Evolutionary conservation across 2,113 vertebrate genomes (phyloP).

Genomic region (Oryzias curvinotus): DNA sequence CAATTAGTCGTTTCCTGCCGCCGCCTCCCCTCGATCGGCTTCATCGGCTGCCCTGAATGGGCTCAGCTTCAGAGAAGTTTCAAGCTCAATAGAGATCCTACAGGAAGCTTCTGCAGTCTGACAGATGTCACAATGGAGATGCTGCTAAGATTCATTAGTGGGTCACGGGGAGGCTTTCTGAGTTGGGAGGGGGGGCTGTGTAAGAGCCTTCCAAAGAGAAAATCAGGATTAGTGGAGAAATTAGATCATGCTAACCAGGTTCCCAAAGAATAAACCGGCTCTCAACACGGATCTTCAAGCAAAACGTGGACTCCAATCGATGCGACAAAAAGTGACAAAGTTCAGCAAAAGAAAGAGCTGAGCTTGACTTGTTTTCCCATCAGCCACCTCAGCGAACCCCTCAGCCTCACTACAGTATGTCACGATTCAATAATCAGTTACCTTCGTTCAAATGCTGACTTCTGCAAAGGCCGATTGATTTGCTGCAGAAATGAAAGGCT

Average conservation of each 20-base stretch:
- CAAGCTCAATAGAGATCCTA: conserved; percentile 11
- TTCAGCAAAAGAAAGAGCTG: conserved; percentile 28
- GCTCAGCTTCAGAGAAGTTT: conserved; percentile 1
- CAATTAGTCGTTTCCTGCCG: conserved; percentile 48
- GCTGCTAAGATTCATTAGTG: conserved; percentile 9
- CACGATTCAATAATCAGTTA: conserved; percentile 63
- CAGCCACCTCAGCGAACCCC: conserved; percentile 7
- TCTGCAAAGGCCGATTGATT: conserved; percentile 68
- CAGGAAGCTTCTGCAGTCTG: not conserved
- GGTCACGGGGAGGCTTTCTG: not conserved
- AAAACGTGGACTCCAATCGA: not conserved
- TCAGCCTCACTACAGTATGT: conserved; percentile 39
- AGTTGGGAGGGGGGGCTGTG: conserved; percentile 7
- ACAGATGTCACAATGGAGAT: conserved; percentile 15
- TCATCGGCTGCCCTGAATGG: conserved; percentile 40
- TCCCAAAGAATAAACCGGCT: conserved; percentile 27
- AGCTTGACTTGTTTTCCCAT: conserved; percentile 21
- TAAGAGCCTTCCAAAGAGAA: conserved; percentile 33
- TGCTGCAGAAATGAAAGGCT: conserved; percentile 63
- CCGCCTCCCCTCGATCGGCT: conserved; percentile 29
- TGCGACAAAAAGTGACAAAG: not conserved
- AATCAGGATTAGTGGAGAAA: conserved; percentile 35
- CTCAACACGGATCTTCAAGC: conserved; percentile 16
- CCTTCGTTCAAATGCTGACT: conserved; percentile 59
- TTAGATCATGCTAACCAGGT: conserved; percentile 31